Evolutionary conservation across 2,113 vertebrate genomes (phyloP).

Genomic region (Trachemys scripta): DNA sequence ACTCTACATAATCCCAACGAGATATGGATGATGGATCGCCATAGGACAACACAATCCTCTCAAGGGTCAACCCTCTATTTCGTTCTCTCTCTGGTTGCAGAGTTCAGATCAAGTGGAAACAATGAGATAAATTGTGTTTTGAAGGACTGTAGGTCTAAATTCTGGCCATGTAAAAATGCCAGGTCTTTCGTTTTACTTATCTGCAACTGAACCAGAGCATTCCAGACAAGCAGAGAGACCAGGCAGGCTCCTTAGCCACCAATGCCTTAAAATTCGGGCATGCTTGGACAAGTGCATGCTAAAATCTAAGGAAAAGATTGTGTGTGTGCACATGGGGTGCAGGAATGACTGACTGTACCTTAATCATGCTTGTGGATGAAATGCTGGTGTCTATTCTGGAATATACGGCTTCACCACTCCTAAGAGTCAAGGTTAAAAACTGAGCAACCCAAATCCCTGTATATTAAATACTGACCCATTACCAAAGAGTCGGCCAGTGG

Average conservation of each 20-base stretch:
- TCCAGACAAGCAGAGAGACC: neutral
- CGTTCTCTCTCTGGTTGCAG: neutral
- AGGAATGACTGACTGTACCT: neutral
- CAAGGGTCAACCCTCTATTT: neutral
- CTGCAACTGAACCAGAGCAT: neutral
- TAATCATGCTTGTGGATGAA: neutral
- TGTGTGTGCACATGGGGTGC: neutral
- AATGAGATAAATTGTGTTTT: neutral
- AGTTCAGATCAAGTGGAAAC: neutral
- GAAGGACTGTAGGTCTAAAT: neutral
- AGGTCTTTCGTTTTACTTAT: neutral
- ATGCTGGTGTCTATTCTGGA: neutral
- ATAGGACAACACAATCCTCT: neutral
- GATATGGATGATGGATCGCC: neutral
- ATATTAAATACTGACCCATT: neutral
- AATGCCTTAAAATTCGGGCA: neutral
- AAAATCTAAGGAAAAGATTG: neutral
- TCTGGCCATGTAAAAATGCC: neutral
- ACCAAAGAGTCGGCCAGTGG: neutral
- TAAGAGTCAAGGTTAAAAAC: fast-evolving
- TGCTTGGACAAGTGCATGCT: neutral
- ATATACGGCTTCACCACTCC: fast-evolving
- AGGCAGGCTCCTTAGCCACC: neutral
- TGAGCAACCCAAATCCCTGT: neutral
- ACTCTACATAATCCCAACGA: neutral